Base-by-base conservation (phyloP, 2,888 invertebrate genomes). In the Alcis repandata region DNA sequence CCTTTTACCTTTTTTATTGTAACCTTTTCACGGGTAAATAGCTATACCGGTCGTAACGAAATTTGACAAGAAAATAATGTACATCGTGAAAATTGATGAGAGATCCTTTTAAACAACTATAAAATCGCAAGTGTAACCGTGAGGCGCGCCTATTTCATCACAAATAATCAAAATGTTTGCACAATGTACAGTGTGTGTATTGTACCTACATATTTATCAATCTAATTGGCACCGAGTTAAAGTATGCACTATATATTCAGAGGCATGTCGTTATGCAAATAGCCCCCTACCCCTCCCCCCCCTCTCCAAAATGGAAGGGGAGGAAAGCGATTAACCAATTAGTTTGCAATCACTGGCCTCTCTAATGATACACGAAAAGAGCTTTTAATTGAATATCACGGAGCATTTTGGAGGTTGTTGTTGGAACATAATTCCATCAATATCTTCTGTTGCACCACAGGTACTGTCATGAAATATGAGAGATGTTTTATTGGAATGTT, bases 221-320 rank as follows among this genome's bases (percentile, higher is more conserved):
- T 40, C 11, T 27, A 58, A 38, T 63, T 57, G 33, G n/a, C 20
- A 38, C 13, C 40, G 8, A n/a, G 17, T 17, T 38, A 22, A n/a
- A 22, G 49, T 51, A 49, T 20, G n/a, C 19, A 11, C 20, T 33
- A 32, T 58, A 32, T 58, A 58, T 58, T 59, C 46, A 41, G 17
- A 41, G 38, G 32, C 15, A 38, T 59, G 54, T 61, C 51, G 38
- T 65, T 65, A 57, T 57, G 65, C 57, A 65, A 33, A 59, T 54
- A 20, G 48, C 48, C 46, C 8, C 32, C 27, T 32, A 3, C 32
- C 2, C 32, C 11, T 27, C 19, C 9, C 51, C 8, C 33, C 17
- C 19, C 36, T 36, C 11, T 15, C n/a, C 6, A 20, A 27, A 27
- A 27, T 6, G 2, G 9, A 19, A 10, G 41, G 32, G 27, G 49